These are phyloP conservation scores for Lagopus muta DNA, from an alignment of 2,113 vertebrate species.

Conservation along the genomic window DNA sequence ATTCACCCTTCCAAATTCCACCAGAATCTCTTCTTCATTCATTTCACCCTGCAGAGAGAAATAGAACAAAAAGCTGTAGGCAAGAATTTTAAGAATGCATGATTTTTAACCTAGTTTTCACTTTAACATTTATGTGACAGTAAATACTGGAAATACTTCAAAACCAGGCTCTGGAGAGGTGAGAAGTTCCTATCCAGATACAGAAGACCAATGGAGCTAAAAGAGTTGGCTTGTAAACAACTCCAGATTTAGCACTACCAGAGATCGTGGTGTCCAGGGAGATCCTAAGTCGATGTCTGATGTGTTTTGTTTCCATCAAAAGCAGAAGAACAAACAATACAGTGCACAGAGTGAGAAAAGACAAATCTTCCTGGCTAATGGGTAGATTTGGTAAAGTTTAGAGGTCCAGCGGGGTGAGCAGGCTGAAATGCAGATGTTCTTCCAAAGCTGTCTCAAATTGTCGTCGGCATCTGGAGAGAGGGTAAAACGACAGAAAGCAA, in stretches of 20 bases:
- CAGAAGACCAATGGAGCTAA: background rate
- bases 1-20: background rate
- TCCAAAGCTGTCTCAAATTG: slow-evolving; percentile 21
- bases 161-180: background rate
- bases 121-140: background rate
- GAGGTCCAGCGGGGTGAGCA: background rate
- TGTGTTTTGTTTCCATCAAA: background rate
- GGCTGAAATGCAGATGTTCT: slow-evolving; percentile 12
- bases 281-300: background rate
- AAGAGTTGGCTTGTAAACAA: background rate
- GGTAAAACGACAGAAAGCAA: slow-evolving; percentile 15
- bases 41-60: background rate
- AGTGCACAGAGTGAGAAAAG: background rate
- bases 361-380: background rate
- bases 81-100: background rate
- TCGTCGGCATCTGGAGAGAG: slow-evolving; percentile 1
- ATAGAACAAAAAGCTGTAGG: background rate
- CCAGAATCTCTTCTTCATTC: background rate
- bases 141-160: background rate
- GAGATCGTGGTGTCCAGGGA: background rate
- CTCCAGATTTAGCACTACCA: background rate
- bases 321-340: background rate
- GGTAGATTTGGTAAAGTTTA: background rate
- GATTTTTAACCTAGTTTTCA: background rate
- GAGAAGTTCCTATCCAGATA: background rate